A percentile compares a stretch with the other conserved stretches of the same genome.
Conservation (phyloP, 1,140 invertebrate species). For the Bombus polaris region DNA sequence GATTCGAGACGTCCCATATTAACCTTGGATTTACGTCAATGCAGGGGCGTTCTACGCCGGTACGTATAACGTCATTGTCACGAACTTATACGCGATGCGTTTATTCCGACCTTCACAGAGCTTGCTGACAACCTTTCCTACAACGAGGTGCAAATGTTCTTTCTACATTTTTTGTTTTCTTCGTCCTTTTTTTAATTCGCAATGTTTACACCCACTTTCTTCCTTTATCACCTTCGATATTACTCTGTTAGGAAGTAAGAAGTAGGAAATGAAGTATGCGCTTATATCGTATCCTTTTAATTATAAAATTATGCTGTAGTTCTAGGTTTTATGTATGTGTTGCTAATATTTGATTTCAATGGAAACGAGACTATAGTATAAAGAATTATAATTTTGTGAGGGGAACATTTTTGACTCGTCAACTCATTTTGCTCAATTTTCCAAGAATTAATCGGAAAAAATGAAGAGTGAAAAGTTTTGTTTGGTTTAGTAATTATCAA, state of each 20-base stretch:
- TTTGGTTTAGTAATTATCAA: no score
- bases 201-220: background rate
- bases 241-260: background rate
- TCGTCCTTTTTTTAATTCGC: background rate
- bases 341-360: background rate
- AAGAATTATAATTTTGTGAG: background rate
- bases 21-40: constrained; percentile 69
- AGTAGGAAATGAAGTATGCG: background rate
- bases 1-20: constrained; percentile 64
- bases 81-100: constrained; percentile 60
- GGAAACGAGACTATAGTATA: background rate
- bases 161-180: background rate
- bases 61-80: constrained; percentile 61
- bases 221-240: background rate
- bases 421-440: no score
- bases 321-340: background rate
- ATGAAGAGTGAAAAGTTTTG: no score
- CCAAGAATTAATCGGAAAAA: no score
- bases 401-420: no score
- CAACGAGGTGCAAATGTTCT: constrained; percentile 24
- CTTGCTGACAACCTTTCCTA: constrained; percentile 17
- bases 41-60: constrained; percentile 59
- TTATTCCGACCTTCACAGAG: constrained; percentile 46
- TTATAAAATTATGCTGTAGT: background rate
- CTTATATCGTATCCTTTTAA: background rate